A percentile compares a stretch with the other conserved stretches of the same genome.
These are phyloP conservation scores for Gulo gulo DNA, from an alignment of 2,113 vertebrate genomes.

Conservation along the genomic window DNA sequence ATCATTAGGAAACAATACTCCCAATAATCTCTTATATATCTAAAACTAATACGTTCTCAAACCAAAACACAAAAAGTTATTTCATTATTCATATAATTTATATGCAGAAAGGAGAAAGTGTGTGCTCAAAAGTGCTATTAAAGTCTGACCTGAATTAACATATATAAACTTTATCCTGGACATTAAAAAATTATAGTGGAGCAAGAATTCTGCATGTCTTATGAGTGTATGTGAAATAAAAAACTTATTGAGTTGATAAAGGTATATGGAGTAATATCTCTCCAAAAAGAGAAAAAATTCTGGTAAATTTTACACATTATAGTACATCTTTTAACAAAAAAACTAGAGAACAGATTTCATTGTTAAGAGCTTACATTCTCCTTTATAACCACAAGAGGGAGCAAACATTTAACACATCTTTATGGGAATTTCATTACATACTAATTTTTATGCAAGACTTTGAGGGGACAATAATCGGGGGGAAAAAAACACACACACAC, in stretches of 20 bases:
- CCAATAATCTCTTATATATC: background rate
- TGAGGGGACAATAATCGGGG: background rate
- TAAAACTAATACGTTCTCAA: slow-evolving; percentile 21
- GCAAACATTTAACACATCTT: slow-evolving; percentile 63
- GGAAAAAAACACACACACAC: background rate
- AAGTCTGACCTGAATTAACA: background rate
- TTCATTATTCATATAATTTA: slow-evolving; percentile 18
- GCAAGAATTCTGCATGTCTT: background rate
- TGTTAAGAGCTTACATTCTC: slow-evolving; percentile 34
- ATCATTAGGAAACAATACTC: background rate
- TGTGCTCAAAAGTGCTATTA: background rate
- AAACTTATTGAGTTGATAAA: background rate
- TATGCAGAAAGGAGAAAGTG: background rate
- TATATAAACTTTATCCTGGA: background rate
- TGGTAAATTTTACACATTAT: slow-evolving; percentile 12
- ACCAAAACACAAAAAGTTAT: slow-evolving; percentile 2
- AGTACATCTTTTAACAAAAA: slow-evolving; percentile 16
- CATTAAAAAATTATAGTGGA: background rate
- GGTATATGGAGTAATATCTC: background rate
- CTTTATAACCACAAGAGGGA: slow-evolving; percentile 75
- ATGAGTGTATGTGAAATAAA: background rate
- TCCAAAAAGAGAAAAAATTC: background rate
- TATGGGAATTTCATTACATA: slow-evolving; percentile 42
- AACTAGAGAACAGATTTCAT: slow-evolving; percentile 8
- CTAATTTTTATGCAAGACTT: slow-evolving; percentile 27